A percentile compares a stretch with the other conserved stretches of the same genome.
Evolutionary conservation across 2,888 invertebrate genomes (phyloP).

Genomic region (Oxyscelio sp.): DNA sequence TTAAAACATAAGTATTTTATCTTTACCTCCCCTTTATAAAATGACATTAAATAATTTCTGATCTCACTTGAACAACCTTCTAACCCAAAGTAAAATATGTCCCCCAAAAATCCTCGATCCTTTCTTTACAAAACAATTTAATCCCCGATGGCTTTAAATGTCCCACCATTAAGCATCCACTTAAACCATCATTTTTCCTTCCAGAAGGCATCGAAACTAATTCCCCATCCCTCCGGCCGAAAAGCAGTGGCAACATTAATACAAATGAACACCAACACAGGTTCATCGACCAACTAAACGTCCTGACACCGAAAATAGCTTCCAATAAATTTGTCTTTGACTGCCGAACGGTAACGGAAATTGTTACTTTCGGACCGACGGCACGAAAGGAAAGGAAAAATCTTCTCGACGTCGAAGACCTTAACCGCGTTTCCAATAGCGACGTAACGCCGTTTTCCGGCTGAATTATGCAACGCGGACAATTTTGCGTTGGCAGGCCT

Average conservation of each 20-base stretch:
- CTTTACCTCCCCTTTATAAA: too few species aligned
- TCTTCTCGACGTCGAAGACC: not conserved
- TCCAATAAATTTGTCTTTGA: conserved; percentile 57
- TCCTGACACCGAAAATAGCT: conserved; percentile 40
- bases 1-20: too few species aligned
- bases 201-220: not conserved
- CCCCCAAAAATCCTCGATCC: too few species aligned
- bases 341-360: conserved; percentile 21
- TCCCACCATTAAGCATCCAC: too few species aligned
- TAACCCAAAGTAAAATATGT: too few species aligned
- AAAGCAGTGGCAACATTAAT: conserved; percentile 28
- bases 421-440: conserved; percentile 30
- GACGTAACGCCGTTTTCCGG: conserved; percentile 34
- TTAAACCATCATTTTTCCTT: conserved; percentile 19
- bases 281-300: conserved; percentile 51
- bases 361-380: too few species aligned
- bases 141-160: too few species aligned
- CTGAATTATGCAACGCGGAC: conserved; percentile 49
- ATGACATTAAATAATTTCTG: too few species aligned
- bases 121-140: too few species aligned
- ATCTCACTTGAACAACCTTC: too few species aligned
- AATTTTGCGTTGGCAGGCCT: conserved; percentile 25
- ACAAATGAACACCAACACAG: conserved; percentile 24
- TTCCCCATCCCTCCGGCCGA: not conserved
- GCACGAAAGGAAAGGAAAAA: conserved; percentile 16